These are phyloP conservation scores for Centruroides sculpturatus DNA, from an alignment of 1,140 invertebrate genomes.

Conservation along the genomic window DNA sequence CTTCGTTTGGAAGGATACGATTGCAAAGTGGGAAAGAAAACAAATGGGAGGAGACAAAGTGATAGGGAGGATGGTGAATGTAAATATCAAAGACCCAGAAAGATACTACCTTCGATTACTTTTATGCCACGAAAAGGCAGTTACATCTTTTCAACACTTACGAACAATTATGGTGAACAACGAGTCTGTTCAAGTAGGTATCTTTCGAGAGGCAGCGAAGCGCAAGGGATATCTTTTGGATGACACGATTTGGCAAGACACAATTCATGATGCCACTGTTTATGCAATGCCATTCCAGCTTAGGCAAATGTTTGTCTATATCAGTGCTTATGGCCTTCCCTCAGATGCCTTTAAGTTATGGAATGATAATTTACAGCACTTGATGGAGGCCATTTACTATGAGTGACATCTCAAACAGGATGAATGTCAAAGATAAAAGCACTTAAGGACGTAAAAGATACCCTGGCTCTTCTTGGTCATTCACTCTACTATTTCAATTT, in stretches of 20 bases:
- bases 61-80: too few species aligned
- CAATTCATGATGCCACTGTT: neutral
- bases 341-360: neutral
- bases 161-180: conserved; percentile 7
- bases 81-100: too few species aligned
- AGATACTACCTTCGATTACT: too few species aligned
- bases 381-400: neutral
- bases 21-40: too few species aligned
- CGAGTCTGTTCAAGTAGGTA: neutral
- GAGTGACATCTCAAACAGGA: too few species aligned
- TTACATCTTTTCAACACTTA: conserved; percentile 17
- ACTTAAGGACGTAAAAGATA: neutral
- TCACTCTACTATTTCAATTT: neutral
- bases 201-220: neutral
- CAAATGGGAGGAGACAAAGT: too few species aligned
- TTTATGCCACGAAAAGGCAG: conserved; percentile 15
- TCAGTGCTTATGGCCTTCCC: neutral
- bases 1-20: too few species aligned
- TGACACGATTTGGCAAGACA: neutral
- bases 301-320: neutral
- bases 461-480: neutral
- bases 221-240: too few species aligned
- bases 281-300: neutral
- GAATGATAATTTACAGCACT: neutral
- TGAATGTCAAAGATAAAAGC: too few species aligned